Base-by-base conservation (phyloP, 1,140 invertebrate genomes). In the Acromyrmex echinatior region DNA sequence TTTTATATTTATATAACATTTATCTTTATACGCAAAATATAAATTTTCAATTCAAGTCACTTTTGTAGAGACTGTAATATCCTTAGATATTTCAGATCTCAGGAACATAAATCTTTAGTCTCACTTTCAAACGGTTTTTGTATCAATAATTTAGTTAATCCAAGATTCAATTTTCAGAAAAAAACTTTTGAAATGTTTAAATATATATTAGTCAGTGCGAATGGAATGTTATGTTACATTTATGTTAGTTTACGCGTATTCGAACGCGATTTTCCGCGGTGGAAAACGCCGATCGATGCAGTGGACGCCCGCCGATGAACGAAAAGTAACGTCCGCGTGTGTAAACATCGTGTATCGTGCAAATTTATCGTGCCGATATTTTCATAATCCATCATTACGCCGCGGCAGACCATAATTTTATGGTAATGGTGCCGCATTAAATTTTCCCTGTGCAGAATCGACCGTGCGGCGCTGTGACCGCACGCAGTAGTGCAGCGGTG, bases 341-440 rank as follows among this genome's bases (percentile, higher is more conserved):
- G 49, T 76, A 84, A 84, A 84, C 80, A 84, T 76, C 70, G 31
- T 68, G 78, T 80, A 56, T 68, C 78, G 80, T 56, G 70, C 68
- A 62, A 76, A 84, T 84, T 84, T 74, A 84, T 84, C 70, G 70
- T 28, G 70, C 45, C 80, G 80, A 84, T 84, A 84, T 84, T 84
- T 84, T 84, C 80, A 84, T 84, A 84, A 84, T 84, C 58, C 80
- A 25, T 84, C 80, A 84, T 84, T 84, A 84, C 39, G 70, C n/a
- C 58, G 80, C 28, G 80, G 80, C 80, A 62, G 56, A 84, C 70
- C 80, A 84, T 84, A 84, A 84, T 84, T 84, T 84, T 84, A 84
- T 84, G 80, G 60, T 84, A 84, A 84, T 84, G 70, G 80, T 35
- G 80, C 80, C 56, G 80, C 80, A 76, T 84, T 84, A 76, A 84